A percentile compares a stretch with the other conserved stretches of the same genome.
phyloP scores from a whole-genome alignment of 2,888 invertebrate species.

The Ophion slaviceki region DNA sequence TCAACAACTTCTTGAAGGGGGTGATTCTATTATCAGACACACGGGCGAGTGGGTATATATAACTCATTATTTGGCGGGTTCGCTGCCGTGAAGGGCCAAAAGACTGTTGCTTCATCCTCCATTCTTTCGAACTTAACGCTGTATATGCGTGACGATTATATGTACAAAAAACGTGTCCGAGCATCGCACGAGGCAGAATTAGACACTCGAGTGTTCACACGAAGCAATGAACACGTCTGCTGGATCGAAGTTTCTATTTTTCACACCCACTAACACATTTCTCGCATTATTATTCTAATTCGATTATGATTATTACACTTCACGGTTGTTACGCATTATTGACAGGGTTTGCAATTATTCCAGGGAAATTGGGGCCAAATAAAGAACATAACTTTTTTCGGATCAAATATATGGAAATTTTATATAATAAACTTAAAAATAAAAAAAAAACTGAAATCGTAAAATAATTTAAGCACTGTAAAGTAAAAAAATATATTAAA shows the following conservation, averaged over 20 bases:
- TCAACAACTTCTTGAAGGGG: conserved; percentile 53
- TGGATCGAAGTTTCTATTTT: neutral
- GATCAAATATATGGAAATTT: too few species aligned
- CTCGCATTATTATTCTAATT: neutral
- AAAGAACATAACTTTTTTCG: too few species aligned
- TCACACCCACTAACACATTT: neutral
- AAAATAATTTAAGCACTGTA: too few species aligned
- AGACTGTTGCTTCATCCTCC: conserved; percentile 58
- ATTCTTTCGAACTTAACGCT: conserved; percentile 36
- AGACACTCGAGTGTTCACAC: neutral
- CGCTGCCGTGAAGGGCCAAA: conserved; percentile 17
- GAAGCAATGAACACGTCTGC: neutral
- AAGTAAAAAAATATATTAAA: too few species aligned
- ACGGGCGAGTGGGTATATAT: conserved; percentile 11
- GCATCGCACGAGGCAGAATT: conserved; percentile 14
- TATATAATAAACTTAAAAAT: too few species aligned
- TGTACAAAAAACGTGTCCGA: neutral
- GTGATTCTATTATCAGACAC: conserved; percentile 14
- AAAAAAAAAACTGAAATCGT: too few species aligned
- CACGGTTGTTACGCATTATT: too few species aligned
- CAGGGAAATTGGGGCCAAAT: neutral
- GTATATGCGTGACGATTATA: conserved; percentile 35
- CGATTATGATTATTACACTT: too few species aligned
- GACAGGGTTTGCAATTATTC: too few species aligned
- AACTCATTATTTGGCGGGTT: neutral